Base-by-base conservation (phyloP, 2,888 invertebrate genomes). In the Psylliodes chrysocephalus region DNA sequence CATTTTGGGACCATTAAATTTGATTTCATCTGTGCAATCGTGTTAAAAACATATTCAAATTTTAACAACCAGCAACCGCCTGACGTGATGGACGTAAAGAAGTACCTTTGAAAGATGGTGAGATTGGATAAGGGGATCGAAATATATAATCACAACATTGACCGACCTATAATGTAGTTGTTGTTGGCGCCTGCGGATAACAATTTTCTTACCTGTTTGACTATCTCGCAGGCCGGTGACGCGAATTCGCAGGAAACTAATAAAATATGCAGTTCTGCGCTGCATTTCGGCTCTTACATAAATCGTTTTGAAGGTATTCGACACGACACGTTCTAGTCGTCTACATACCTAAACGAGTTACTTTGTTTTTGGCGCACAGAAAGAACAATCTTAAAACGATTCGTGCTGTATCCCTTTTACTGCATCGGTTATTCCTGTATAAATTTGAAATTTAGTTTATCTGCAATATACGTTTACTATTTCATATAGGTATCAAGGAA, bases 241-340 rank as follows among this genome's bases (percentile, higher is more conserved):
- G 28, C 15, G 49, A 49, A 49, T 49, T 49, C 49, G 28, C 28
- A 49, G 49, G 28, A 49, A 49, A 49, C 49, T 22, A 49, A 49
- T 49, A 49, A 49, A 49, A 49, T 49, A 49, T 49, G 49, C 25
- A 49, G 28, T 49, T 28, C 49, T 8, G 49, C 28, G 49, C 28
- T 28, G 28, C 28, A 28, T 25, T 49, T 49, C 15, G 28, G 28
- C 49, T 49, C 28, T 49, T 49, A 49, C 49, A 49, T 49, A 49
- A 49, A 49, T 28, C 15, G 49, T 12, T 49, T 49, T 49, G 28
- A 28, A 49, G 22, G 25, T 15, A 22, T 49, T 28, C 49, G 25
- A 49, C 22, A 5, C 44, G 44, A 44, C 44, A 44, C 44, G 44
- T 44, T 19, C 44, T 18, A 6, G 44, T 17, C 44, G 17, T 44